phyloP scores from a whole-genome alignment of 2,888 invertebrate genomes.

The Geophilus truncorum region DNA sequence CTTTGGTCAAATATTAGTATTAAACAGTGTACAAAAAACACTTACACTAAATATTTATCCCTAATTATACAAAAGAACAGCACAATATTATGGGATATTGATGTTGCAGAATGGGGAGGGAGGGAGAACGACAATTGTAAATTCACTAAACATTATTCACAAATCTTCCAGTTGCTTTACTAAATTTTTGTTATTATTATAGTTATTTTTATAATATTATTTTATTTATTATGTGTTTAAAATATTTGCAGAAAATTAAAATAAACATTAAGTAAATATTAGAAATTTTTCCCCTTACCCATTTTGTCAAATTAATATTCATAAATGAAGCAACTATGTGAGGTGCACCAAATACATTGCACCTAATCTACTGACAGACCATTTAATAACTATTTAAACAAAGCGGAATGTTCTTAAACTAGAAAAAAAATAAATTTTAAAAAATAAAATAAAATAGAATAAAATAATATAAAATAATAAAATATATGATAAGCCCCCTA shows the following conservation, averaged over 20 bases:
- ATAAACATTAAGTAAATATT: conserved; percentile 1
- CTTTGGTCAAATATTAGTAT: conserved; percentile 12
- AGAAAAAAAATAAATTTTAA: background rate
- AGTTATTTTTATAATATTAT: background rate
- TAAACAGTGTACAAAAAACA: conserved; percentile 2
- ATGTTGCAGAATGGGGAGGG: background rate
- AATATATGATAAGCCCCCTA: background rate
- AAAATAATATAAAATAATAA: no score
- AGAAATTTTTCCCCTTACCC: background rate
- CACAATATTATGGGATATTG: background rate
- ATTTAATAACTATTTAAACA: background rate
- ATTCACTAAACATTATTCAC: background rate
- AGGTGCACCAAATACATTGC: conserved; percentile 18
- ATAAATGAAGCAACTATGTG: background rate
- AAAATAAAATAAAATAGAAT: no score
- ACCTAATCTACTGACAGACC: background rate
- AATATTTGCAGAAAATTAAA: background rate
- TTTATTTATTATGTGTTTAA: background rate
- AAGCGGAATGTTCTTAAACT: background rate
- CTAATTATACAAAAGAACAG: conserved; percentile 12
- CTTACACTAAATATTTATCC: background rate
- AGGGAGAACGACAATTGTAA: background rate
- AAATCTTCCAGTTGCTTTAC: background rate
- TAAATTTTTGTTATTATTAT: background rate
- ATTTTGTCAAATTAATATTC: background rate